Conservation (phyloP, 2,797 vertebrate species). For the Lutjanus argentimaculatus region DNA sequence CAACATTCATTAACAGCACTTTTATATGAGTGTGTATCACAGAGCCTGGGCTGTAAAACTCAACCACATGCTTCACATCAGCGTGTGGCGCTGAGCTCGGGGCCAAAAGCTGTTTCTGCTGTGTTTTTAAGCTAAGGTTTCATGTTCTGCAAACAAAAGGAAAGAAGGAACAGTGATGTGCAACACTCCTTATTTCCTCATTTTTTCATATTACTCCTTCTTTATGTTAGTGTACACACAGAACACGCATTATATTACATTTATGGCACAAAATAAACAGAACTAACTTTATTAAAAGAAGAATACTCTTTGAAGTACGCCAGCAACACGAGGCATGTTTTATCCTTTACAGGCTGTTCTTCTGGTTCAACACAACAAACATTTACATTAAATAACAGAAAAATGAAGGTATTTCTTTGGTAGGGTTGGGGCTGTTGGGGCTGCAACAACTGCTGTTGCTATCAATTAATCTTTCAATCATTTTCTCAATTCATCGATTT, state of each 20-base stretch:
- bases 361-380: not conserved
- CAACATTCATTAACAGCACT: slow-evolving; percentile 51
- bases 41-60: slow-evolving; percentile 33
- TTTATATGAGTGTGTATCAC: slow-evolving; percentile 43
- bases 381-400: not conserved
- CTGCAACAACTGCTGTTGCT: no score
- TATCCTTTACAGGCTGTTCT: not conserved
- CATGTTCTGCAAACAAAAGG: slow-evolving; percentile 5
- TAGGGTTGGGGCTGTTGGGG: no score
- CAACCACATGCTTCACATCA: slow-evolving; percentile 55
- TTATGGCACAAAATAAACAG: no score
- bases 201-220: not conserved
- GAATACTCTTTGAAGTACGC: not conserved
- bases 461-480: no score
- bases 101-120: slow-evolving; percentile 9
- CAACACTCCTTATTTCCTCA: not conserved
- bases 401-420: not conserved
- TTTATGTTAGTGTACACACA: not conserved
- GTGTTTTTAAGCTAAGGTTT: not conserved
- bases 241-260: not conserved
- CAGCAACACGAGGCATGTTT: not conserved
- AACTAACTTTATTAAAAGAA: not conserved
- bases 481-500: no score
- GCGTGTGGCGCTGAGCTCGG: slow-evolving; percentile 6
- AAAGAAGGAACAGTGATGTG: not conserved